phyloP scores from a whole-genome alignment of 2,113 vertebrate species.

The Galemys pyrenaicus region DNA sequence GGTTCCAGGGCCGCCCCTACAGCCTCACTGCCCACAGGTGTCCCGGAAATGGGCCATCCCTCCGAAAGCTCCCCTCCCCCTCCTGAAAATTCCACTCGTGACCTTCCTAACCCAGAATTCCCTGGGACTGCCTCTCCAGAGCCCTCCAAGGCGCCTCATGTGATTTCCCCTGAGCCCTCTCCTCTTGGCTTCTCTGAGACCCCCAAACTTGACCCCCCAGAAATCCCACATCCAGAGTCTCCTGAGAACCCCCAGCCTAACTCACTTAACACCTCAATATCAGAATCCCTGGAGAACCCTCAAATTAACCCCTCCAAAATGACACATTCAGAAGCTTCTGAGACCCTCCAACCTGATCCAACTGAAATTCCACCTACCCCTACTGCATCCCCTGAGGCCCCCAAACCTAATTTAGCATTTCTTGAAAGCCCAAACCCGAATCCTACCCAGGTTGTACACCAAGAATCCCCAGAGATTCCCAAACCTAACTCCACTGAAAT shows the following conservation, averaged over 20 bases:
- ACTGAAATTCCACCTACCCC: background rate
- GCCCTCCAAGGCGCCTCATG: background rate
- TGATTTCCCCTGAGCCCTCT: background rate
- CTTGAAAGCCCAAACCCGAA: background rate
- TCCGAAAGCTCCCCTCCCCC: background rate
- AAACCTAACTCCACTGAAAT: background rate
- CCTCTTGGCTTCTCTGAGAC: background rate
- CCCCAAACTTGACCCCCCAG: background rate
- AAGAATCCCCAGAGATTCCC: background rate
- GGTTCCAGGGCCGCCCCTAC: background rate
- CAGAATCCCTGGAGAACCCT: background rate
- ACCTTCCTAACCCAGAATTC: background rate
- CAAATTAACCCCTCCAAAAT: background rate
- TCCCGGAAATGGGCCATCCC: background rate
- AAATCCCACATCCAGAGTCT: background rate
- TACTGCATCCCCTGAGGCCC: background rate
- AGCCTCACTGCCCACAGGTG: background rate
- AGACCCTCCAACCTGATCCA: background rate
- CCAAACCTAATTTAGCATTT: background rate
- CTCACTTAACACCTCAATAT: background rate
- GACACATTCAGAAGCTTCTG: background rate
- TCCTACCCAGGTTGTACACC: background rate
- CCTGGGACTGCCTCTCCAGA: background rate
- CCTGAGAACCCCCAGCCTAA: background rate
- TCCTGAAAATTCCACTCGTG: constrained; percentile 2